phyloP scores from a whole-genome alignment of 2,113 vertebrate species.

The Arothron firmamentum region DNA sequence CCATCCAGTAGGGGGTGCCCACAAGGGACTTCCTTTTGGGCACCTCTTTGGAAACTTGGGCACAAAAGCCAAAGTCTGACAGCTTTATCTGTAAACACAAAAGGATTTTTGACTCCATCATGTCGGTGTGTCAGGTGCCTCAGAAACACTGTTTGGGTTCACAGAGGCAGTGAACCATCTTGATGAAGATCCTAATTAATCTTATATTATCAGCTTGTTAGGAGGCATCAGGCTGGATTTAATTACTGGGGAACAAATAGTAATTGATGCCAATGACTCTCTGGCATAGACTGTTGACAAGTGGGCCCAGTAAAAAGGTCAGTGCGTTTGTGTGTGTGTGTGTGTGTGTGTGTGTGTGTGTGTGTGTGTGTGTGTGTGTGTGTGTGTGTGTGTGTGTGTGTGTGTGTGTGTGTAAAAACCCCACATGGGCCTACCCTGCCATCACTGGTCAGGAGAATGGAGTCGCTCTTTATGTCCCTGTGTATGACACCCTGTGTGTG shows the following conservation, averaged over 20 bases:
- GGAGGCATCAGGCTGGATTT: constrained; percentile 62
- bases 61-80: constrained; percentile 98
- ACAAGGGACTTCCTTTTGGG: constrained; percentile 96
- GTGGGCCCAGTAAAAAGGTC: constrained; percentile 38
- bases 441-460: constrained; percentile 95
- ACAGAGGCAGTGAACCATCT: constrained; percentile 43
- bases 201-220: constrained; percentile 64
- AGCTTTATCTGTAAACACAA: constrained; percentile 85
- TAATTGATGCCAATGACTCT: constrained; percentile 67
- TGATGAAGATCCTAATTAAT: constrained; percentile 56
- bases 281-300: constrained; percentile 49
- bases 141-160: constrained; percentile 18
- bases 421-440: constrained; percentile 81
- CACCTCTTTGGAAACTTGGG: constrained; percentile 98
- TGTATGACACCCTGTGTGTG: constrained; percentile 98
- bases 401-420: constrained; percentile 1
- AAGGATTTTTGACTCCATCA: constrained; percentile 1
- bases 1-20: constrained; percentile 98
- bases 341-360: constrained; percentile 14
- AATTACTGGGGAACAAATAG: constrained; percentile 60
- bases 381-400: constrained; percentile 10
- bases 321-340: constrained; percentile 4
- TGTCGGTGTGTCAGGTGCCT: background rate
- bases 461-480: constrained; percentile 98
- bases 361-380: background rate